Percentiles rank a stretch among this genome's conserved stretches.
Conservation (phyloP, 2,888 invertebrate genomes). For the Ochropleura plecta region DNA sequence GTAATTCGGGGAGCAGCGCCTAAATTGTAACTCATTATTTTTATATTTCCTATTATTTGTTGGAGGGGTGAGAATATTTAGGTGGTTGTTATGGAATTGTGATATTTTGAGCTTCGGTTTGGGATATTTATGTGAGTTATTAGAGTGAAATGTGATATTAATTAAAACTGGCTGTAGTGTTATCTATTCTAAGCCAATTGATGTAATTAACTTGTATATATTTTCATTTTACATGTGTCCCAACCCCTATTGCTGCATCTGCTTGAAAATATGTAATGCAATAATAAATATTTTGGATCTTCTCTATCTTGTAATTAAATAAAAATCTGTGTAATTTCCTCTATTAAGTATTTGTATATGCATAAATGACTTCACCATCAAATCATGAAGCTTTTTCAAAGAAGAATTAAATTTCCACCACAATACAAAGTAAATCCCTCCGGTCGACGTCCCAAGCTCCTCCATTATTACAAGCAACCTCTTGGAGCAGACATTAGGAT, state of each 20-base stretch:
- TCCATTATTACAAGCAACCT: slow-evolving; percentile 31
- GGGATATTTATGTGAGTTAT: not conserved
- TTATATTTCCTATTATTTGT: slow-evolving; percentile 51
- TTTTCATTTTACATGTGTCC: not conserved
- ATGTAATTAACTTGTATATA: not conserved
- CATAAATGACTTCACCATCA: not conserved
- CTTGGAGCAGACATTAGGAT: slow-evolving; percentile 51
- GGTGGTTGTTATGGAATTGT: not conserved
- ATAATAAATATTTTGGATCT: not conserved
- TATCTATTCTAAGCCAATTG: not conserved
- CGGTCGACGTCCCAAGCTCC: slow-evolving; percentile 23
- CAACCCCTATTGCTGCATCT: not conserved
- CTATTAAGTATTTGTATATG: not conserved
- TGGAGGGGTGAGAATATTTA: slow-evolving; percentile 17
- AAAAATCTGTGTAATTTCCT: not conserved
- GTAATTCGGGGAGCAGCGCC: slow-evolving; percentile 49
- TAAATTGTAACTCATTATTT: slow-evolving; percentile 56
- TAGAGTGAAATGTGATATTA: not conserved
- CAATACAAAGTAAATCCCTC: slow-evolving; percentile 22
- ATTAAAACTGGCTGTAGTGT: not conserved
- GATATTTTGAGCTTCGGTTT: not conserved
- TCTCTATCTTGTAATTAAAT: not conserved
- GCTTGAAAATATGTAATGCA: not conserved
- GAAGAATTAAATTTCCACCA: not conserved
- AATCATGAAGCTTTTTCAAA: not conserved